Evolutionary conservation across 2,888 invertebrate genomes (phyloP), one percentile per base, ranked within the genome.

Genomic region (Plusia festucae): DNA sequence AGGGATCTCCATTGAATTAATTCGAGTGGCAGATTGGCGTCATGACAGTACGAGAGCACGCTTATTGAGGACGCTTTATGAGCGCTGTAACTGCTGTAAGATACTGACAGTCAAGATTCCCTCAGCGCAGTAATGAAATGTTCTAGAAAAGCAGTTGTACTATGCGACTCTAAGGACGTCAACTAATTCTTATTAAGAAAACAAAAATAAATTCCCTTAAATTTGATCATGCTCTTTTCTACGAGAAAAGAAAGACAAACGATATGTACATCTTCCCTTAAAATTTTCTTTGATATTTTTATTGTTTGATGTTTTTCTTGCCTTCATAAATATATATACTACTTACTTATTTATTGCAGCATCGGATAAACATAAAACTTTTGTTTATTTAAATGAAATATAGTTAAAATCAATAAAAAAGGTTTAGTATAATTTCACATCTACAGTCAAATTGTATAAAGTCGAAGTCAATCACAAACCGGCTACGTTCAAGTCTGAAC

Each of bases 401-500:
- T n/a, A n/a, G n/a, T n/a, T 5, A 27, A 27, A 5, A 1, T 27
- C 6, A 3, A 8, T 27, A 9, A 15, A n/a, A n/a, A 40, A n/a
- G 0, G 3, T 40, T 40, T n/a, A 40, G 7, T 5, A 40, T 6
- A n/a, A n/a, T 5, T 40, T 27, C 7, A 34, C 13, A 40, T 40
- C 40, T n/a, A 0, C n/a, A 40, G 40, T 40, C 7, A n/a, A 0
- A n/a, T 40, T n/a, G n/a, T n/a, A n/a, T 7, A 40, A 40, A 40
- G n/a, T n/a, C 40, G 3, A n/a, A 40, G 1, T n/a, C 15, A 15
- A n/a, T 5, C 6, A 40, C 7, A 0, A n/a, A 7, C 0, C 6
- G 6, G n/a, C 40, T 40, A 40, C 40, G n/a, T 40, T n/a, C n/a
- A n/a, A 22, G 27, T 56, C 64, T 75, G 34, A 15, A 57, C 70